Percentiles rank a stretch among this genome's conserved stretches.
Conservation (phyloP, 2,797 vertebrate species). For the Gobio occitaniae region DNA sequence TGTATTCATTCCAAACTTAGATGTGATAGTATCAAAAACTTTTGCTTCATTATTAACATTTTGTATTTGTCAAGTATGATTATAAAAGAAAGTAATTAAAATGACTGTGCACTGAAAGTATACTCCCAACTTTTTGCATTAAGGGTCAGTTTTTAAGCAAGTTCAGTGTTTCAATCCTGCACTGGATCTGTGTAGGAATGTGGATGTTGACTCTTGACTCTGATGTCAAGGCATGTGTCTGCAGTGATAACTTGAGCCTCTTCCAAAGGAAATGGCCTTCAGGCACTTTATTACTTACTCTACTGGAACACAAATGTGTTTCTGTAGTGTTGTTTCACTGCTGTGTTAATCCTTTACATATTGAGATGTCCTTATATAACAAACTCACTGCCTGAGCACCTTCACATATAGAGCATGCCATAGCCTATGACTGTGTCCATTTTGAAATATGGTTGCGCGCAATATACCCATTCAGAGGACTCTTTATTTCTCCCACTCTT, state of each 20-base stretch:
- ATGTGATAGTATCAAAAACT: neutral
- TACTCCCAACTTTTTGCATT: neutral
- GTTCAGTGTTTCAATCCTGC: slow-evolving; percentile 29
- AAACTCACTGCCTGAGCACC: slow-evolving; percentile 4
- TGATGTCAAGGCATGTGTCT: slow-evolving; percentile 31
- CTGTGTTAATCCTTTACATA: neutral
- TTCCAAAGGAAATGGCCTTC: slow-evolving; percentile 10
- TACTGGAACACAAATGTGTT: slow-evolving; percentile 1
- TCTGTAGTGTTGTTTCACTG: neutral
- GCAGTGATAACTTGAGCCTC: slow-evolving; percentile 17
- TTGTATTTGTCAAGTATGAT: neutral
- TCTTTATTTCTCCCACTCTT: neutral
- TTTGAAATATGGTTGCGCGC: slow-evolving; percentile 55
- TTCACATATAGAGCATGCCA: slow-evolving; percentile 3
- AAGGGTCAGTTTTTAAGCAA: neutral
- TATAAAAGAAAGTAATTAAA: neutral
- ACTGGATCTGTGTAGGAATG: slow-evolving; percentile 58
- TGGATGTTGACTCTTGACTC: slow-evolving; percentile 58
- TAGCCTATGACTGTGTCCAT: slow-evolving; percentile 27
- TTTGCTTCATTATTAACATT: neutral
- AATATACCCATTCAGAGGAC: neutral
- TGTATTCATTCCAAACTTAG: neutral
- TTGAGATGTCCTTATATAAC: neutral
- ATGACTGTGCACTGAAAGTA: neutral
- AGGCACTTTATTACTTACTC: slow-evolving; percentile 47